phyloP scores from a whole-genome alignment of 2,113 vertebrate species.

The Antigone vipio region DNA sequence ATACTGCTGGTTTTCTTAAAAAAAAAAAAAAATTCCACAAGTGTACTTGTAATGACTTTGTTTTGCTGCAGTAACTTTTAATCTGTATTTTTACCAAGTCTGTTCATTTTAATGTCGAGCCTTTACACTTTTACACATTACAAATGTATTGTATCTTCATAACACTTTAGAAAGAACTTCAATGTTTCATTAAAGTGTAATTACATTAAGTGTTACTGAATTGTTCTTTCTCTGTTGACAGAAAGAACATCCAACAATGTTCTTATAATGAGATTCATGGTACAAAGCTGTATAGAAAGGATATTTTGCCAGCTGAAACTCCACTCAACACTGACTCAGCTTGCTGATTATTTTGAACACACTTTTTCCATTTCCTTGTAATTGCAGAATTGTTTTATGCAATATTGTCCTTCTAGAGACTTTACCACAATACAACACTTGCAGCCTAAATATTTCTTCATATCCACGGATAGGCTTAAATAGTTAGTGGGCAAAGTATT shows the following conservation, averaged over 20 bases:
- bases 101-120: neutral
- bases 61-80: constrained; percentile 20
- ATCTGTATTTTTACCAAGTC: neutral
- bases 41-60: neutral
- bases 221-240: neutral
- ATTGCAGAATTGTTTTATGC: neutral
- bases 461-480: neutral
- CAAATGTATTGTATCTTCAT: neutral
- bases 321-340: neutral
- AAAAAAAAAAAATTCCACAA: neutral
- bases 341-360: neutral
- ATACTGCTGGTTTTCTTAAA: neutral
- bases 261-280: neutral
- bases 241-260: neutral
- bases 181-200: constrained; percentile 41
- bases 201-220: neutral
- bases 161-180: neutral
- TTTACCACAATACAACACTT: neutral
- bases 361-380: neutral
- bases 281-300: neutral
- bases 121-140: neutral
- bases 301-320: neutral
- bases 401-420: neutral
- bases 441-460: neutral
- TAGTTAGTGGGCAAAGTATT: neutral